phyloP scores from a whole-genome alignment of 2,888 invertebrate genomes.

The Tetranychus piercei region DNA sequence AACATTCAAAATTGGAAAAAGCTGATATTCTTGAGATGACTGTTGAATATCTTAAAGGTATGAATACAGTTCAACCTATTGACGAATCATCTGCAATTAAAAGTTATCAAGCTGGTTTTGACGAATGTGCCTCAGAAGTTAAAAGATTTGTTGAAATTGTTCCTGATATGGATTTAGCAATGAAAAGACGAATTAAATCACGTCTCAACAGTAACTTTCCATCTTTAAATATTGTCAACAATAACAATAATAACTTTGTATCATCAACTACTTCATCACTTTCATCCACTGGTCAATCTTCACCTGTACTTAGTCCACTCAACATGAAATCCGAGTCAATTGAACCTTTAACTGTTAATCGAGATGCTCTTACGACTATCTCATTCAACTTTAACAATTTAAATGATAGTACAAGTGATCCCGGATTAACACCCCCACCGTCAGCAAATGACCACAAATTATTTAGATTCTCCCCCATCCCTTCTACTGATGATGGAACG shows the following conservation, averaged over 20 bases:
- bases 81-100: conserved; percentile 3
- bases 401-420: background rate
- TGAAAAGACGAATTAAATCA: background rate
- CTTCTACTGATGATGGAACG: background rate
- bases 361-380: background rate
- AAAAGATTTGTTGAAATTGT: background rate
- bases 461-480: background rate
- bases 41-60: conserved; percentile 53
- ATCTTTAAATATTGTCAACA: background rate
- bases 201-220: background rate
- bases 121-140: conserved; percentile 4
- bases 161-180: background rate
- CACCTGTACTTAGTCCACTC: background rate
- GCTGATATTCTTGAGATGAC: conserved; percentile 94
- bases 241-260: background rate
- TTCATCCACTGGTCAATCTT: background rate
- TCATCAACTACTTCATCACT: background rate
- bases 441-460: background rate
- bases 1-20: conserved; percentile 59
- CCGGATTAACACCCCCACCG: background rate
- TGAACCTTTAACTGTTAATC: background rate
- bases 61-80: background rate
- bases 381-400: background rate
- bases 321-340: background rate
- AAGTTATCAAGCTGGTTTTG: background rate